Conservation (phyloP, 2,113 vertebrate species). For the Bolborhynchus lineola region DNA sequence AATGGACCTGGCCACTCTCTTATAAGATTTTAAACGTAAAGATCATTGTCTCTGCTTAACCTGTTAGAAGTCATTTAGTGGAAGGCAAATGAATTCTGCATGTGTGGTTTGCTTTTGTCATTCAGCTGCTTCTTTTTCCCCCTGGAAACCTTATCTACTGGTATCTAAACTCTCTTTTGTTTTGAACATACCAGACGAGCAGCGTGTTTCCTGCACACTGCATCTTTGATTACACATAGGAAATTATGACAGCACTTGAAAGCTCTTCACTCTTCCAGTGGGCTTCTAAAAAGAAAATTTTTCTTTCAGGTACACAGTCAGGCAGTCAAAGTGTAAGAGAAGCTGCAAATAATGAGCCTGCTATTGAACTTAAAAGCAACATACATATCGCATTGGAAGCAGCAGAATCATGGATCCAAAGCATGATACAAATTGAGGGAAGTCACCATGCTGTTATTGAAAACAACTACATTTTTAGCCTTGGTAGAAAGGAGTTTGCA, state of each 20-base stretch:
- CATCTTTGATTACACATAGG: background rate
- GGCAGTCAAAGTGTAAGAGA: background rate
- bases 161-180: background rate
- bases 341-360: background rate
- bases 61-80: background rate
- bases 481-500: conserved; percentile 69
- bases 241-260: background rate
- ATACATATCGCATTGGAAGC: conserved; percentile 30
- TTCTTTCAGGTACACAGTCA: background rate
- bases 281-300: background rate
- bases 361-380: conserved; percentile 64
- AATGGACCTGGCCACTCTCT: background rate
- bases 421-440: background rate
- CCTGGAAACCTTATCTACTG: background rate
- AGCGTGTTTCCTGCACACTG: background rate
- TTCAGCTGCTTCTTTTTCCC: background rate
- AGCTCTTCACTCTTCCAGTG: background rate
- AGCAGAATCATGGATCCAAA: conserved; percentile 73
- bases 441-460: background rate
- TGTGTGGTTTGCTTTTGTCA: background rate
- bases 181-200: background rate
- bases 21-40: background rate
- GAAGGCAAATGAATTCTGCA: background rate
- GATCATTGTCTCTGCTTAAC: background rate
- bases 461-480: conserved; percentile 79